Percentiles rank a stretch among this genome's conserved stretches.
Evolutionary conservation across 1,140 invertebrate genomes (phyloP).

Genomic region (Choristoneura fumiferana): DNA sequence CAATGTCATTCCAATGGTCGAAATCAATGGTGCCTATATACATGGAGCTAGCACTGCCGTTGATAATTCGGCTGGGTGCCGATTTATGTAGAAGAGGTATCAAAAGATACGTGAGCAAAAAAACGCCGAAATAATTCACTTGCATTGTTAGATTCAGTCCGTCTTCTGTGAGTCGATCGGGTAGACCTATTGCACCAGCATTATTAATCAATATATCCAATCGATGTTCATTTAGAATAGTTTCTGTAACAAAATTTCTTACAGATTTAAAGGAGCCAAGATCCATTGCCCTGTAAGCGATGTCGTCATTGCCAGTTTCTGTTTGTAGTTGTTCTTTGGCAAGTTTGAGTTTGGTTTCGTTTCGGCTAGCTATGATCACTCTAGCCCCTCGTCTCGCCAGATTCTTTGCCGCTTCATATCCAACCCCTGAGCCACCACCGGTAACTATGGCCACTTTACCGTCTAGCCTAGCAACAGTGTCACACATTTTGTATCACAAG

Average conservation of each 20-base stretch:
- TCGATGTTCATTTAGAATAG: slow-evolving; percentile 66
- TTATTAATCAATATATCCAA: slow-evolving; percentile 87
- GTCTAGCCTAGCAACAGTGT: slow-evolving; percentile 46
- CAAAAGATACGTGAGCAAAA: slow-evolving; percentile 85
- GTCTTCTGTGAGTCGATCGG: slow-evolving; percentile 76
- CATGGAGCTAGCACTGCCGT: slow-evolving; percentile 84
- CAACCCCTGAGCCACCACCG: slow-evolving; percentile 89
- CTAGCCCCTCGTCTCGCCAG: slow-evolving; percentile 82
- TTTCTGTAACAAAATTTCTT: slow-evolving; percentile 51
- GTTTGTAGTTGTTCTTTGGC: slow-evolving; percentile 66
- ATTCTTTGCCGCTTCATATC: slow-evolving; percentile 87
- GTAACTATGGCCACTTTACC: slow-evolving; percentile 82
- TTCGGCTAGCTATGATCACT: slow-evolving; percentile 90
- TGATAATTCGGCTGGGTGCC: slow-evolving; percentile 82
- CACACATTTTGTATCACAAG: slow-evolving; percentile 43
- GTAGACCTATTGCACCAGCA: slow-evolving; percentile 81
- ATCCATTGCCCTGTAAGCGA: slow-evolving; percentile 80
- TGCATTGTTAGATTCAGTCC: slow-evolving; percentile 84
- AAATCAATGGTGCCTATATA: slow-evolving; percentile 80
- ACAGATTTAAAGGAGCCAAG: slow-evolving; percentile 72
- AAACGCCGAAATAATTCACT: slow-evolving; percentile 85
- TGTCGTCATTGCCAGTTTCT: slow-evolving; percentile 63
- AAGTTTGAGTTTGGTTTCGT: slow-evolving; percentile 75
- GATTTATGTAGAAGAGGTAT: slow-evolving; percentile 80
- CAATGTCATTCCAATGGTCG: slow-evolving; percentile 78